Conservation (phyloP, 2,113 vertebrate genomes). For the Aplodontia rufa region DNA sequence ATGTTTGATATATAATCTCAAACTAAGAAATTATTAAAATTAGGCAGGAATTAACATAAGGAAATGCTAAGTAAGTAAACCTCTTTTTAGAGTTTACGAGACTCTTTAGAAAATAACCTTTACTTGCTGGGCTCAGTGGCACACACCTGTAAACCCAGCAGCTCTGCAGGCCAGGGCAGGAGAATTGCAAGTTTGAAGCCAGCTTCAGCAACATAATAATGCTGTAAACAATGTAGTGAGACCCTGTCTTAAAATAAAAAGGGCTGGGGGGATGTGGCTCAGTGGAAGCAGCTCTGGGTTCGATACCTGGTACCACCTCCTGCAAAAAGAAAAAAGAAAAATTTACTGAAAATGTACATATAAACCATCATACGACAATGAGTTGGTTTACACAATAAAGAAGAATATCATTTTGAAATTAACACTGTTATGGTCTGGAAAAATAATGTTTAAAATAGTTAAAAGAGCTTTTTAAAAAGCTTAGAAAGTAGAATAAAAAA, state of each 20-base stretch:
- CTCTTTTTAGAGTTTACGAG: neutral
- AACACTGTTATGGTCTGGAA: neutral
- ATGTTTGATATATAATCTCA: neutral
- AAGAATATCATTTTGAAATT: neutral
- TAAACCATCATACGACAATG: neutral
- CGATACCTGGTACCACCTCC: too few species aligned
- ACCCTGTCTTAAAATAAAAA: too few species aligned
- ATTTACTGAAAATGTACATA: neutral
- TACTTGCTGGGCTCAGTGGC: too few species aligned
- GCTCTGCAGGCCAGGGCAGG: too few species aligned
- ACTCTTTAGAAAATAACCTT: neutral
- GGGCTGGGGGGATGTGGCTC: too few species aligned
- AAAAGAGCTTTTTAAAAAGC: neutral
- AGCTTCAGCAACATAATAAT: too few species aligned
- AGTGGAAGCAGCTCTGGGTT: too few species aligned
- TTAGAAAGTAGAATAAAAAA: conserved; percentile 14
- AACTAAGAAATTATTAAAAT: neutral
- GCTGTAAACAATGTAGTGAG: too few species aligned
- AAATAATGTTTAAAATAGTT: neutral
- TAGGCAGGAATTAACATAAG: neutral
- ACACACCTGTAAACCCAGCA: too few species aligned
- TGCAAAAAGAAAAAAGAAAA: neutral
- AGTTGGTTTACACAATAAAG: neutral
- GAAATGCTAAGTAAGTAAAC: neutral
- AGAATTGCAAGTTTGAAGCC: too few species aligned